Evolutionary conservation across 2,888 invertebrate genomes (phyloP).

Genomic region (Yponomeuta sedellus): DNA sequence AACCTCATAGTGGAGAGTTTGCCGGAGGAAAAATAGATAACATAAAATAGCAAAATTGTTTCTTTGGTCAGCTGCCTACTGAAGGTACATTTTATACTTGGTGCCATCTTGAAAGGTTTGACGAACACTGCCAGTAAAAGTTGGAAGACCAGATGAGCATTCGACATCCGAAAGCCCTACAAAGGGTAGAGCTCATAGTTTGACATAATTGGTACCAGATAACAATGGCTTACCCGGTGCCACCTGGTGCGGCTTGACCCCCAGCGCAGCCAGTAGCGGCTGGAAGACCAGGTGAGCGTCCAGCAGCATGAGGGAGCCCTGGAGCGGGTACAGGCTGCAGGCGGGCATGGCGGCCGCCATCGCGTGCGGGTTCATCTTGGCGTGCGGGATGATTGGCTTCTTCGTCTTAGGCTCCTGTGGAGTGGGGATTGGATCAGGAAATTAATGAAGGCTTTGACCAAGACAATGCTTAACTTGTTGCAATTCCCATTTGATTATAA

Average conservation of each 20-base stretch:
- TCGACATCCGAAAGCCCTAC: slow-evolving; percentile 84
- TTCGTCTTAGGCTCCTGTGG: slow-evolving; percentile 62
- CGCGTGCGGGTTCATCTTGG: slow-evolving; percentile 60
- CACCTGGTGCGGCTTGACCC: slow-evolving; percentile 93
- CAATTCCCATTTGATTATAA: too few relatives aligned
- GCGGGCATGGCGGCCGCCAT: slow-evolving; percentile 70
- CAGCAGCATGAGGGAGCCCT: slow-evolving; percentile 88
- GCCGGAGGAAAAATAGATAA: too few relatives aligned
- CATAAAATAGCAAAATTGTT: too few relatives aligned
- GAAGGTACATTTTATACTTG: too few relatives aligned
- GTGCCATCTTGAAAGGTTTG: too few relatives aligned
- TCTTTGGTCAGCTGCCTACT: too few relatives aligned
- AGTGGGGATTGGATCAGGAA: too few relatives aligned
- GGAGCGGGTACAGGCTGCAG: slow-evolving; percentile 84
- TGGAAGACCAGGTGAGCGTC: slow-evolving; percentile 97
- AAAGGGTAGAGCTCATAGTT: too few relatives aligned
- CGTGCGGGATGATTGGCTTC: slow-evolving; percentile 69
- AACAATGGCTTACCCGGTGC: slow-evolving; percentile 28
- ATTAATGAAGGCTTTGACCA: too few relatives aligned
- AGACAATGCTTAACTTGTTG: too few relatives aligned
- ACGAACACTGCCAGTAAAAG: slow-evolving; percentile 88
- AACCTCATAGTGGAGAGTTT: too few relatives aligned
- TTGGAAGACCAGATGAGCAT: slow-evolving; percentile 96
- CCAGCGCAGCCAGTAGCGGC: slow-evolving; percentile 91
- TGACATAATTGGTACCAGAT: too few relatives aligned